These are phyloP conservation scores for Okamejei kenojei DNA, from an alignment of 2,797 vertebrate species.

Conservation along the genomic window DNA sequence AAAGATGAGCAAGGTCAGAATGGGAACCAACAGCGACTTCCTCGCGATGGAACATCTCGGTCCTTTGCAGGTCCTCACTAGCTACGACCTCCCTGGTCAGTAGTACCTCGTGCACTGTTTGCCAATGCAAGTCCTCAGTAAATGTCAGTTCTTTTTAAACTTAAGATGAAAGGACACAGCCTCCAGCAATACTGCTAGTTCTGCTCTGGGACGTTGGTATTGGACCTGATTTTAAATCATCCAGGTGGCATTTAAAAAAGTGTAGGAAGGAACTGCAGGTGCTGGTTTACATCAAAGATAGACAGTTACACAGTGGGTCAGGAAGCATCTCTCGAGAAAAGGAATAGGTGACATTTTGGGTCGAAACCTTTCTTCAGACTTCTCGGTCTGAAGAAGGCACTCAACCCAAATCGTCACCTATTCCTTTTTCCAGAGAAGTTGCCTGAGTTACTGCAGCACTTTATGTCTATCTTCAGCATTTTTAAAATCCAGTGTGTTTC, in stretches of 20 bases:
- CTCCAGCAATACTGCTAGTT: not conserved
- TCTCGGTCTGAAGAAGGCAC: too few relatives aligned
- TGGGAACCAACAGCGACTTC: not conserved
- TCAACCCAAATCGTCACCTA: too few relatives aligned
- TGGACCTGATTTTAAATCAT: too few relatives aligned
- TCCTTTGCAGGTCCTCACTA: not conserved
- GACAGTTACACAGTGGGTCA: too few relatives aligned
- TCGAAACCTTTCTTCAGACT: too few relatives aligned
- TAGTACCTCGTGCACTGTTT: not conserved
- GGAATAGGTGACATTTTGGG: too few relatives aligned
- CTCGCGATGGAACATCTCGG: not conserved
- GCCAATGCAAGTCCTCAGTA: too few relatives aligned
- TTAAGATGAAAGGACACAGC: not conserved
- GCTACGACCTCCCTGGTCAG: not conserved
- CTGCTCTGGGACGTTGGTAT: not conserved
- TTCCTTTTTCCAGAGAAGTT: too few relatives aligned
- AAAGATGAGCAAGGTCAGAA: not conserved
- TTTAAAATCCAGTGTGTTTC: not conserved
- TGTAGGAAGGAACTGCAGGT: too few relatives aligned
- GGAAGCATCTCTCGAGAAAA: too few relatives aligned
- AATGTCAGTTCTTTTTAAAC: not conserved
- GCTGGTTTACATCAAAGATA: too few relatives aligned
- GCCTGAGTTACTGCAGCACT: too few relatives aligned
- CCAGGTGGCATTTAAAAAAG: not conserved
- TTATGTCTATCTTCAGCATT: not conserved